Percentiles rank a stretch among this genome's conserved stretches.
Evolutionary conservation across 1,140 invertebrate genomes (phyloP).

Genomic region (Zaprionus nigranus): DNA sequence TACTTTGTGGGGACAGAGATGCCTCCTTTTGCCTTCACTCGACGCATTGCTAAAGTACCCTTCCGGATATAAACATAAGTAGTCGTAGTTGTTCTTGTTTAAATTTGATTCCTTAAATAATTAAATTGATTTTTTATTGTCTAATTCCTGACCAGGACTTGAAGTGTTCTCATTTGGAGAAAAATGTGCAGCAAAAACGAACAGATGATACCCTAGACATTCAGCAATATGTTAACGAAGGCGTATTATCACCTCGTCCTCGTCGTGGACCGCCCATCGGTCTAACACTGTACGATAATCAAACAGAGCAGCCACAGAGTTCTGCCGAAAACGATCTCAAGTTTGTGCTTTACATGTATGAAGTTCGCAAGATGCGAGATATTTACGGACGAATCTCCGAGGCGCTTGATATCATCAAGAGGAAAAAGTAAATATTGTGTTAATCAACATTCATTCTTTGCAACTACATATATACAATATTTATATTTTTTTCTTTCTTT

Average conservation of each 20-base stretch:
- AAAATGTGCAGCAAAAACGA: conserved; percentile 62
- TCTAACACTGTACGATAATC: conserved; percentile 68
- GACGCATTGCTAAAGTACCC: too few species aligned
- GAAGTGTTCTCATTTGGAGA: conserved; percentile 73
- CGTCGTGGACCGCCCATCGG: conserved; percentile 67
- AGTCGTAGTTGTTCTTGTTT: too few species aligned
- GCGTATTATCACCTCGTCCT: conserved; percentile 60
- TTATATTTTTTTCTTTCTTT: background rate
- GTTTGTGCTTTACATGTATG: conserved; percentile 81
- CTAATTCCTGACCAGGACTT: conserved; percentile 55
- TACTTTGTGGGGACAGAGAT: too few species aligned
- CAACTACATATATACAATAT: background rate
- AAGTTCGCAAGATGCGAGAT: conserved; percentile 78
- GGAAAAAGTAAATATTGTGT: conserved; percentile 64
- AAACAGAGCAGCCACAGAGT: conserved; percentile 58
- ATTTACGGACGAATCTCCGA: conserved; percentile 75
- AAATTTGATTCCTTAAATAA: too few species aligned
- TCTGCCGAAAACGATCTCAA: conserved; percentile 75
- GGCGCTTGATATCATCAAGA: conserved; percentile 75
- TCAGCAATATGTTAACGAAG: conserved; percentile 52
- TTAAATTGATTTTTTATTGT: too few species aligned
- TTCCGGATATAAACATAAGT: too few species aligned
- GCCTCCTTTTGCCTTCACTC: too few species aligned
- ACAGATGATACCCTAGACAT: conserved; percentile 61
- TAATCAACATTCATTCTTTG: too few species aligned